A percentile compares a stretch with the other conserved stretches of the same genome.
Conservation (phyloP, 2,888 invertebrate species). For the Hyposoter didymator region DNA sequence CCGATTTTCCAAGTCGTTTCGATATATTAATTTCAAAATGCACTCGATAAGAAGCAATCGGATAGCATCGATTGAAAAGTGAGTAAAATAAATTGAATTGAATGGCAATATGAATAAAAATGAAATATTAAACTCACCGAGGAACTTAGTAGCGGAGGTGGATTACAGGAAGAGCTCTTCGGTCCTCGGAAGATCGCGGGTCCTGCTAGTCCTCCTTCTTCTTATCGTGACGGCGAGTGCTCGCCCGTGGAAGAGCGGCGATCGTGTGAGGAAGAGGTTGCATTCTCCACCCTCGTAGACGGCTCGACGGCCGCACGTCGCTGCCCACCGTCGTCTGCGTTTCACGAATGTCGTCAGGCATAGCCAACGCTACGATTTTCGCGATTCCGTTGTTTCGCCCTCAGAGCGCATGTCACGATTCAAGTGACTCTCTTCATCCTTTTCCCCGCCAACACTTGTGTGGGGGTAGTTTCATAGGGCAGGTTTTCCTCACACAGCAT, state of each 20-base stretch:
- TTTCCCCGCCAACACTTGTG: slow-evolving; percentile 63
- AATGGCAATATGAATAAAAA: background rate
- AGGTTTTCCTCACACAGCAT: slow-evolving; percentile 36
- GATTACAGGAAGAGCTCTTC: slow-evolving; percentile 60
- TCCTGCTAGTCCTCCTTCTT: slow-evolving; percentile 72
- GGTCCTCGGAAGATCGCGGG: slow-evolving; percentile 66
- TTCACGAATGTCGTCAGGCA: slow-evolving; percentile 78
- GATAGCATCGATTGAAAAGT: background rate
- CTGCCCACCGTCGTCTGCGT: slow-evolving; percentile 79
- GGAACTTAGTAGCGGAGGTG: slow-evolving; percentile 56
- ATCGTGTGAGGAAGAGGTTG: slow-evolving; percentile 79
- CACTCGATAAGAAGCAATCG: background rate
- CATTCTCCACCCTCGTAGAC: slow-evolving; percentile 76
- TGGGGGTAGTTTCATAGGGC: slow-evolving; percentile 8
- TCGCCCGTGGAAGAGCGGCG: slow-evolving; percentile 78
- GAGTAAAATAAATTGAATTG: background rate
- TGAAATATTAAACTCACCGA: slow-evolving; percentile 61
- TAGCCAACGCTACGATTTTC: slow-evolving; percentile 78
- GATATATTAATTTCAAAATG: background rate
- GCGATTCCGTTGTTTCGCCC: slow-evolving; percentile 74
- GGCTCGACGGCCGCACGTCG: slow-evolving; percentile 79
- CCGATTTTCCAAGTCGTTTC: background rate
- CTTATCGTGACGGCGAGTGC: slow-evolving; percentile 73
- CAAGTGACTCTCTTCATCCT: slow-evolving; percentile 64
- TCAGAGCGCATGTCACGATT: slow-evolving; percentile 75